Evolutionary conservation across 2,797 vertebrate species (phyloP).

Genomic region (Luscinia luscinia): DNA sequence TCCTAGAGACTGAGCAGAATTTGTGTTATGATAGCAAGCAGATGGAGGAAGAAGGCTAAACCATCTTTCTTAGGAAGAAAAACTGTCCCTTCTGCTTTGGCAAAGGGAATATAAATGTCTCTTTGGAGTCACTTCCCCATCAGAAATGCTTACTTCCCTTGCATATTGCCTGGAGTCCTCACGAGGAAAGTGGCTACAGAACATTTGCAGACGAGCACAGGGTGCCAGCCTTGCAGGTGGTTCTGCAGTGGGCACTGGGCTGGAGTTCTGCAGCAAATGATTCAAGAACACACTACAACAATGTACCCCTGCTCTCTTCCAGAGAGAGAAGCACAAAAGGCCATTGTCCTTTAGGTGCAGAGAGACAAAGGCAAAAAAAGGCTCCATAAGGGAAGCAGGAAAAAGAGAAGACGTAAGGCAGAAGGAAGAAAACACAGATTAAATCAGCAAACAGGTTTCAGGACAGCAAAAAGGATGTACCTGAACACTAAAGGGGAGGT

Average conservation of each 20-base stretch:
- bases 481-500: background rate
- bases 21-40: constrained; percentile 9
- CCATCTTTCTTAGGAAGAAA: background rate
- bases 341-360: background rate
- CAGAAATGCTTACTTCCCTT: background rate
- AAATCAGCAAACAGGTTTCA: background rate
- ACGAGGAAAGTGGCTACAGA: background rate
- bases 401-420: background rate
- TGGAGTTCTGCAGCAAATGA: background rate
- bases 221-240: background rate
- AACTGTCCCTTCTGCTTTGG: background rate
- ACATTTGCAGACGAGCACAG: background rate
- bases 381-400: background rate
- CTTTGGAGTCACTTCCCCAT: background rate
- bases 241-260: background rate
- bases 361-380: background rate
- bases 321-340: background rate
- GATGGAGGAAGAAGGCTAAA: background rate
- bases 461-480: background rate
- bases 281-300: background rate
- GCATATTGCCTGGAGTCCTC: background rate
- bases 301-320: background rate
- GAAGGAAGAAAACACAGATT: background rate
- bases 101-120: background rate
- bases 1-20: background rate